Evolutionary conservation across 2,888 invertebrate species (phyloP).

Genomic region (Zhuqinia jingwanae): DNA sequence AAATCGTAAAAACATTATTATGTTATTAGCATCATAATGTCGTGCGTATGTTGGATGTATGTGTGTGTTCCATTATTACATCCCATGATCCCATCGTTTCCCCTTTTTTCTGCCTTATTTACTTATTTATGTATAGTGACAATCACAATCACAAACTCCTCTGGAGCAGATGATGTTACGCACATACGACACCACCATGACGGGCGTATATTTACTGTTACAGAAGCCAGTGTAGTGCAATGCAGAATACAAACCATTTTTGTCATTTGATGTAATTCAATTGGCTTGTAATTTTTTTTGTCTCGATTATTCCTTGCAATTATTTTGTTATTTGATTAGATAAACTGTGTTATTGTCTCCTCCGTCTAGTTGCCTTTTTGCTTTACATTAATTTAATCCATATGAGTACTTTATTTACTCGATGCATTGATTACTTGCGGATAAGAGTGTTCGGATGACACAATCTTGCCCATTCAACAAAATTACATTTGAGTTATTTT

Average conservation of each 20-base stretch:
- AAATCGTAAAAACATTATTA: constrained; percentile 63
- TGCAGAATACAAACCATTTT: constrained; percentile 28
- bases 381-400: background rate
- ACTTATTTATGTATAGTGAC: constrained; percentile 53
- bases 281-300: background rate
- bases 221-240: background rate
- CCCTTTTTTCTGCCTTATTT: constrained; percentile 34
- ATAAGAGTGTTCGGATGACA: too few relatives aligned
- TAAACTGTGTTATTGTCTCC: constrained; percentile 78
- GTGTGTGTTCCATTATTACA: constrained; percentile 9
- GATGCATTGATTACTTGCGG: background rate
- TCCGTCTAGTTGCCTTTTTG: background rate
- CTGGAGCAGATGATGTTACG: constrained; percentile 48
- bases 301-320: constrained; percentile 69
- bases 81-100: background rate
- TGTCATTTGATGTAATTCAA: constrained; percentile 16
- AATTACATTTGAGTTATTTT: too few relatives aligned
- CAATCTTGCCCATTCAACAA: too few relatives aligned
- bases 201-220: background rate
- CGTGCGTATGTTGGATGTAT: constrained; percentile 6
- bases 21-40: constrained; percentile 60
- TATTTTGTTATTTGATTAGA: constrained; percentile 79
- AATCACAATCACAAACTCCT: constrained; percentile 56
- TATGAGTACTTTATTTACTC: background rate
- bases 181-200: background rate